Evolutionary conservation across 2,113 vertebrate genomes (phyloP), one percentile per base, ranked within the genome.

Genomic region (Zosterops lateralis): DNA sequence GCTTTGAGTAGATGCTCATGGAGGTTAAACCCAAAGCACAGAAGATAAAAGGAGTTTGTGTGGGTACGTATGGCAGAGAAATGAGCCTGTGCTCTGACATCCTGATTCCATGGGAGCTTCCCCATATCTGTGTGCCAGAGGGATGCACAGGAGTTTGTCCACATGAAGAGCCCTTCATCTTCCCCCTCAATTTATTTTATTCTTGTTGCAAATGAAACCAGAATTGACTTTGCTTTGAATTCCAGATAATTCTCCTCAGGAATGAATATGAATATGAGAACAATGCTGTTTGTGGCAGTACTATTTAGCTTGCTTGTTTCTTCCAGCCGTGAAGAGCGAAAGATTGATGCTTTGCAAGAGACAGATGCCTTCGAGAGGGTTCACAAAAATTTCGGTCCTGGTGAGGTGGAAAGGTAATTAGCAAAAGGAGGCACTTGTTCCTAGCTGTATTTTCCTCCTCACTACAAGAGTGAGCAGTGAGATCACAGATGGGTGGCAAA

Each of bases 341-440:
- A 92, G 56, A 77, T 48, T 4, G 68, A 87, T 1, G 4, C 24
- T 74, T 85, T 88, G 51, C 86, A 89, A 56, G 92, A 89, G 44
- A 25, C 0, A 1, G 75, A 87, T 53, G 85, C 66, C 80, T 96
- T 93, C 0, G 68, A 95, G 44, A 89, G 74, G 29, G 62, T 29
- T 76, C 88, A 65, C 81, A 96, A 87, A 61, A 79, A 53, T 34
- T 64, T 84, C 9, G 4, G 68, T 76, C 54, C 78, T 50, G 53
- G 17, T 70, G 96, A 91, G 67, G 53, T 54, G 78, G 92, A 95
- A 95, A 96, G 96, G 95, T 96, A 96, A 95, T 90, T 91, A 84
- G 40, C 56, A 79, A 40, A 78, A 75, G 42, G 18, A 29, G 38
- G 21, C 32, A n/a, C 57, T 91, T 78, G 38, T 45, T 82, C 76